phyloP scores from a whole-genome alignment of 1,140 invertebrate genomes.

The Plutomurus gul region DNA sequence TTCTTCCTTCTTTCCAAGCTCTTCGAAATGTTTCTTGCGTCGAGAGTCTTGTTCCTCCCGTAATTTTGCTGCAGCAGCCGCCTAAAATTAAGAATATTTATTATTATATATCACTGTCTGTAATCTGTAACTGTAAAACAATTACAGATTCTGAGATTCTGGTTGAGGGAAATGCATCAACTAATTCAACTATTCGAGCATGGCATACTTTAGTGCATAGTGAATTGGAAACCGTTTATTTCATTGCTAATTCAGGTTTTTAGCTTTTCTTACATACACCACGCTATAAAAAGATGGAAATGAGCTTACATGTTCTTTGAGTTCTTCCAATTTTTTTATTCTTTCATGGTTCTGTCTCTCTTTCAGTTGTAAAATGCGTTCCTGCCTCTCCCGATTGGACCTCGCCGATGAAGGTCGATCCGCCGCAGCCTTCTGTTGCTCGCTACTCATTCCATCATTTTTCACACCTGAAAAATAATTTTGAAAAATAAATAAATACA shows the following conservation, averaged over 20 bases:
- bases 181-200: no score
- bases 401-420: neutral
- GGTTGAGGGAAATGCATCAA: no score
- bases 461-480: conserved; percentile 43
- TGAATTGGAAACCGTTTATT: no score
- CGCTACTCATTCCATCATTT: conserved; percentile 47
- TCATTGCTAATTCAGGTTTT: no score
- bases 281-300: neutral
- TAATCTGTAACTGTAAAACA: no score
- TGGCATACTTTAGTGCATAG: no score
- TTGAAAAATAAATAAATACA: neutral
- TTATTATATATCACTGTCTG: no score
- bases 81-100: no score
- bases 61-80: conserved; percentile 39
- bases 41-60: conserved; percentile 50
- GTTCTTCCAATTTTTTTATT: conserved; percentile 52
- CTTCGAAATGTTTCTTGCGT: conserved; percentile 49
- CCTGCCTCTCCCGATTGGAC: conserved; percentile 38
- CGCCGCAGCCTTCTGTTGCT: conserved; percentile 18
- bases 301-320: conserved; percentile 48
- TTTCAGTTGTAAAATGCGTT: conserved; percentile 40
- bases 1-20: conserved; percentile 48
- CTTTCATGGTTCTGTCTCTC: conserved; percentile 50
- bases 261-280: neutral
- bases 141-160: no score